Evolutionary conservation across 2,888 invertebrate species (phyloP), one percentile per base, ranked within the genome.

Genomic region (Scotopteryx bipunctaria): DNA sequence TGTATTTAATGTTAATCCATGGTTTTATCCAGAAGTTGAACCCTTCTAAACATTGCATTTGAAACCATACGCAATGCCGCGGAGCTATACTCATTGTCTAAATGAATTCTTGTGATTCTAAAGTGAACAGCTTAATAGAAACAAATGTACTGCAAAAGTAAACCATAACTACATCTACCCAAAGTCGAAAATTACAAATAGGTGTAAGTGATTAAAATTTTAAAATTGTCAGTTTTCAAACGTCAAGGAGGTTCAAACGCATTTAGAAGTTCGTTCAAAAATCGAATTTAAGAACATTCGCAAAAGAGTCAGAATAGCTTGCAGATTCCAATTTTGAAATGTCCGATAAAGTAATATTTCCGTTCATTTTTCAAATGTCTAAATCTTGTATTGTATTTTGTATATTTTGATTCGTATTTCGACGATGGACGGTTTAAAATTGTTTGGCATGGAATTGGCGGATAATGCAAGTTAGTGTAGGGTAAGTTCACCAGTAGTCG

Each of bases 31-130:
- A 72, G 69, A 86, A 81, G 86, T 83, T 84, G 82, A 82, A 79
- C 89, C 89, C 82, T 81, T 80, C 78, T 79, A 81, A 81, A 86
- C 81, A 86, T 89, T 86, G 72, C 75, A n/a, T 81, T 78, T 83
- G 83, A 85, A 82, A 74, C 76, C n/a, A 77, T 78, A 83, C 81
- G 85, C 83, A 88, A 84, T 86, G 85, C 81, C 73, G 67, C 73
- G 76, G 74, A 81, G n/a, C n/a, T n/a, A n/a, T n/a, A n/a, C n/a
- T n/a, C 80, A 83, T 83, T 85, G 83, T 86, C 84, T 86, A 83
- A 86, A 82, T 82, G 83, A 53, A 84, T 83, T 80, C 80, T 79
- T 75, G 40, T 27, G 13, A 29, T 40, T 40, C 29, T 37, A 16
- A 83, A 85, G 76, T 82, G 78, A 83, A 78, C 25, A 73, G 58